Percentiles rank a stretch among this genome's conserved stretches.
Evolutionary conservation across 2,113 vertebrate species (phyloP).

Genomic region (Alouatta palliata): DNA sequence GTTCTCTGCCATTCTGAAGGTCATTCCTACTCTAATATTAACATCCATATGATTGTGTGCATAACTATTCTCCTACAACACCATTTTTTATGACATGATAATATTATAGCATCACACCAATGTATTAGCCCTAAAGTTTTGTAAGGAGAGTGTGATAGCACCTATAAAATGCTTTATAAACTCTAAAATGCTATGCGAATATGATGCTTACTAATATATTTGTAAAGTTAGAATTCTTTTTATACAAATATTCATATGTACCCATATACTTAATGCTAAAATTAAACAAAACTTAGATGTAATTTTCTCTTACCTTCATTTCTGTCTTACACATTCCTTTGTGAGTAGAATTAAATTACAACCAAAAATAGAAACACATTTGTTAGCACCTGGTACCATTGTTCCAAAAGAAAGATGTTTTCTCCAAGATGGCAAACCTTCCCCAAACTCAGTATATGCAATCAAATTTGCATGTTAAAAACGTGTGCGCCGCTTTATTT

Average conservation of each 20-base stretch:
- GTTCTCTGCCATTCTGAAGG: not conserved
- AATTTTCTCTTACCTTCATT: constrained; percentile 68
- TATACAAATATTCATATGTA: not conserved
- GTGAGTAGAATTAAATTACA: constrained; percentile 63
- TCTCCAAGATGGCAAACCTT: constrained; percentile 49
- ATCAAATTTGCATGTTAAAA: constrained; percentile 69
- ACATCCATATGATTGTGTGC: not conserved
- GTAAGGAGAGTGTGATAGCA: not conserved
- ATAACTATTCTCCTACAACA: not conserved
- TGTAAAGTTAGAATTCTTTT: constrained; percentile 55
- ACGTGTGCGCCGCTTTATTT: constrained; percentile 55
- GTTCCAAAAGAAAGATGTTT: constrained; percentile 69
- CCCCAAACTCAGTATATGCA: constrained; percentile 23
- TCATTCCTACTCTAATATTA: not conserved
- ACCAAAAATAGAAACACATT: constrained; percentile 73
- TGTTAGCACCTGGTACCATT: constrained; percentile 73
- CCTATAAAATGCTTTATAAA: constrained; percentile 36
- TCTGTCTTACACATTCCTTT: constrained; percentile 55
- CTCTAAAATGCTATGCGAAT: not conserved
- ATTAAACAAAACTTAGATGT: constrained; percentile 33
- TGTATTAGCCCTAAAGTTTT: not conserved
- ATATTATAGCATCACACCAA: not conserved
- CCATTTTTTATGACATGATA: constrained; percentile 20
- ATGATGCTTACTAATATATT: not conserved
- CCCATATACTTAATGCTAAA: not conserved